Evolutionary conservation across 2,113 vertebrate species (phyloP).

Genomic region (Bos javanicus): DNA sequence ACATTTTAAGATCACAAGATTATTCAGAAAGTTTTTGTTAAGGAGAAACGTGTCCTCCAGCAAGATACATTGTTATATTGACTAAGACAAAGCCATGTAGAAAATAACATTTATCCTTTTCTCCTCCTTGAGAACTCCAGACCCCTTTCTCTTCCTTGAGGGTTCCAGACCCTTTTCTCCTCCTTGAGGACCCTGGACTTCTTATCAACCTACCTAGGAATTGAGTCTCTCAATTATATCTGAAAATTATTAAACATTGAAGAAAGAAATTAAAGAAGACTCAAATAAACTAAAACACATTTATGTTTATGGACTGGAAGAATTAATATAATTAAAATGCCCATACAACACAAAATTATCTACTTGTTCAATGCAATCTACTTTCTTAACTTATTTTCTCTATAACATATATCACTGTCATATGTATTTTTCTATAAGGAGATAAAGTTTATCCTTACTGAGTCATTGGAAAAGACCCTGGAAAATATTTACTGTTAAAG

Average conservation of each 20-base stretch:
- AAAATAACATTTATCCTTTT: background rate
- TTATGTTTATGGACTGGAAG: too few species aligned
- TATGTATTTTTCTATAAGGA: background rate
- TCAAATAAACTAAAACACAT: background rate
- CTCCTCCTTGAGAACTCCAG: background rate
- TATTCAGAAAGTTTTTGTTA: background rate
- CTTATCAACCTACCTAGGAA: background rate
- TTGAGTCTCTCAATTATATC: background rate
- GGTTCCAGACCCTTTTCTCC: background rate
- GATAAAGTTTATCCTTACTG: background rate
- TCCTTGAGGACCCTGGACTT: background rate
- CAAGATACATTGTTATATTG: background rate
- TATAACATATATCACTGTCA: background rate
- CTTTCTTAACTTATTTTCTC: background rate
- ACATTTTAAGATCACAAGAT: background rate
- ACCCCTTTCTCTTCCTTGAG: background rate
- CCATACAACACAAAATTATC: background rate
- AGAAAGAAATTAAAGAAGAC: background rate
- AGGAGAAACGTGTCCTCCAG: background rate
- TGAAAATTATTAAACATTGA: background rate
- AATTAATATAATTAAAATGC: background rate
- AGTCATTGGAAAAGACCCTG: background rate
- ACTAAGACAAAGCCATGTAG: background rate
- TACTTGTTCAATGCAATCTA: background rate
- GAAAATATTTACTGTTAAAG: background rate